Conservation (phyloP, 2,888 invertebrate genomes). For the Thecophora atra region DNA sequence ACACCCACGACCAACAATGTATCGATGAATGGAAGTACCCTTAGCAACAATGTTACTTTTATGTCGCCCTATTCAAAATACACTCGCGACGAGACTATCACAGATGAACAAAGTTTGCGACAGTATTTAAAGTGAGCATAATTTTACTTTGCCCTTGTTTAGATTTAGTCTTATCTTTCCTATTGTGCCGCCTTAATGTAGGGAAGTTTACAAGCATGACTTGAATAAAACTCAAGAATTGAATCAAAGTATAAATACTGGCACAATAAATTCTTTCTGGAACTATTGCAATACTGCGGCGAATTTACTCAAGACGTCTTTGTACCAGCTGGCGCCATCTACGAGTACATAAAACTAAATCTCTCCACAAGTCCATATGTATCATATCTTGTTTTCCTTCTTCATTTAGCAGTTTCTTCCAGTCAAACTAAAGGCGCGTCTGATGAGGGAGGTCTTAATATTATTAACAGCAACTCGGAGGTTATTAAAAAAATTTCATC, state of each 20-base stretch:
- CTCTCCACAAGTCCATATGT: not conserved
- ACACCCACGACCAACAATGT: constrained; percentile 55
- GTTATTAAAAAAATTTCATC: constrained; percentile 67
- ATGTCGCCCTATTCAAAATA: constrained; percentile 60
- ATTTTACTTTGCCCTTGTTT: not conserved
- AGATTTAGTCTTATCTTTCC: constrained; percentile 9
- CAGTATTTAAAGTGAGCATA: constrained; percentile 66
- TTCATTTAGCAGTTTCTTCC: constrained; percentile 4
- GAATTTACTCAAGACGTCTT: constrained; percentile 60
- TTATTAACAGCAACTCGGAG: constrained; percentile 63
- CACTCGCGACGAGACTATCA: constrained; percentile 65
- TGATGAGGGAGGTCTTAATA: constrained; percentile 59
- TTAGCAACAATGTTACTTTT: constrained; percentile 56
- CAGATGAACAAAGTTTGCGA: constrained; percentile 67
- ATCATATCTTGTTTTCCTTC: not conserved
- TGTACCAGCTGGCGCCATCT: constrained; percentile 64
- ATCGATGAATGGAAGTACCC: constrained; percentile 54
- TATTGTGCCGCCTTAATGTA: constrained; percentile 37
- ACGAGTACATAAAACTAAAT: constrained; percentile 45
- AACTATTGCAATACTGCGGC: constrained; percentile 65
- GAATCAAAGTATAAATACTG: constrained; percentile 49
- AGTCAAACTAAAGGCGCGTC: constrained; percentile 51
- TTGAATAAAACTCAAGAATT: constrained; percentile 54
- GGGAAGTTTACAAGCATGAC: constrained; percentile 56
- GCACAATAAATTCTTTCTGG: constrained; percentile 64